Base-by-base conservation (phyloP, 2,113 vertebrate species). In the Empidonax traillii region DNA sequence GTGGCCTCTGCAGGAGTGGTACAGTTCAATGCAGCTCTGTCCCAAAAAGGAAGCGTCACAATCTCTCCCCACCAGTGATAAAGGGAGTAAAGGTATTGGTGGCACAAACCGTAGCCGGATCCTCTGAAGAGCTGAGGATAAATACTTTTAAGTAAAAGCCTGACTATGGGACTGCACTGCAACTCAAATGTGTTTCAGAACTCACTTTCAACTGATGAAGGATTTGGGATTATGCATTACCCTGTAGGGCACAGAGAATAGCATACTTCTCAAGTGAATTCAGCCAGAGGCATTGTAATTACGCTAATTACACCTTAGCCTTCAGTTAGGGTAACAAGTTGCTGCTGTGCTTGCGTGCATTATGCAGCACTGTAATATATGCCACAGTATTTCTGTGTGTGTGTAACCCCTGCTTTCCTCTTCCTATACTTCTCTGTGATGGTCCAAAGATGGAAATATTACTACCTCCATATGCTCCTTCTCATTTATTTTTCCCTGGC, bases 291-390 rank as follows among this genome's bases (percentile, higher is more conserved):
- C 61, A 4, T 35, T 80, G 89, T 92, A 94, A 95, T 97, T 96
- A 91, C 91, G 8, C 75, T 94, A 96, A 94, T 94, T 95, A 94
- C 65, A 58, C 51, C 3, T 2, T 56, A 92, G 95, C 81, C 84
- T 94, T 96, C 92, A 88, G 94, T 88, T 89, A 92, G 65, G 62
- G 51, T 73, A 96, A 84, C 1, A 17, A 94, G 76, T 53, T 95
- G 83, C 91, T 94, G 66, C 75, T 92, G 33, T 22, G 83, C 89
- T 74, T 85, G 73, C 8, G 15, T 88, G 96, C 92, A 90, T 83
- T 95, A 62, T 87, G 87, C 53, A 72, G 87, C 33, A 53, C 87
- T 81, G 82, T 88, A 95, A 95, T 89, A 90, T 52, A 87, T 68
- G 74, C 85, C 82, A 90, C 3, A 23, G 92, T 92, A 95, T 89